These are phyloP conservation scores for Omphaloscelis lunosa DNA, from an alignment of 2,888 invertebrate genomes.

Conservation along the genomic window DNA sequence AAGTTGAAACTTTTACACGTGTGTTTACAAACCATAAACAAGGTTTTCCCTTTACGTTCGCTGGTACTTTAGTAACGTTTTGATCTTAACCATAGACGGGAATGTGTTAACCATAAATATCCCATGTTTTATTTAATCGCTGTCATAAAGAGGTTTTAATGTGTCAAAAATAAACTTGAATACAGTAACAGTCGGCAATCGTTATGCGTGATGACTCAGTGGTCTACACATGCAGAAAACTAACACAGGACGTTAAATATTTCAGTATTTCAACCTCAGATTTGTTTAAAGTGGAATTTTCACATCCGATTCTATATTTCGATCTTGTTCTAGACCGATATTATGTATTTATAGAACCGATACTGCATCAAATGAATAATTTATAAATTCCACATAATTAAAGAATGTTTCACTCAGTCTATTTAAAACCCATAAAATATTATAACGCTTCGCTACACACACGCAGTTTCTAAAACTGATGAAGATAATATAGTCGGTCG, in stretches of 20 bases:
- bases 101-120: conserved; percentile 63
- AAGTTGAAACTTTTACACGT: conserved; percentile 71
- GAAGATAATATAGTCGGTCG: conserved; percentile 55
- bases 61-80: conserved; percentile 49
- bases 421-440: conserved; percentile 41
- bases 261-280: conserved; percentile 26
- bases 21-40: conserved; percentile 66
- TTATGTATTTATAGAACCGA: conserved; percentile 3
- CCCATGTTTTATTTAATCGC: conserved; percentile 60
- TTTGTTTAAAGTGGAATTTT: conserved; percentile 20
- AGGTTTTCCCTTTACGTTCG: conserved; percentile 68
- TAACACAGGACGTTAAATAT: conserved; percentile 35
- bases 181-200: conserved; percentile 6
- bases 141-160: conserved; percentile 56
- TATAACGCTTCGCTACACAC: conserved; percentile 32
- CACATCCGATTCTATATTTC: conserved; percentile 33
- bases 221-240: conserved; percentile 31
- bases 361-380: conserved; percentile 14
- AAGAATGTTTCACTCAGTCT: conserved; percentile 18
- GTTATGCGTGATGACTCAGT: conserved; percentile 55
- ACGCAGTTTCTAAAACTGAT: conserved; percentile 64
- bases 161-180: conserved; percentile 59
- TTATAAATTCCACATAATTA: conserved; percentile 9
- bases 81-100: conserved; percentile 57
- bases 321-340: conserved; percentile 7